Evolutionary conservation across 2,113 vertebrate species (phyloP).

Genomic region (Proteles cristata): DNA sequence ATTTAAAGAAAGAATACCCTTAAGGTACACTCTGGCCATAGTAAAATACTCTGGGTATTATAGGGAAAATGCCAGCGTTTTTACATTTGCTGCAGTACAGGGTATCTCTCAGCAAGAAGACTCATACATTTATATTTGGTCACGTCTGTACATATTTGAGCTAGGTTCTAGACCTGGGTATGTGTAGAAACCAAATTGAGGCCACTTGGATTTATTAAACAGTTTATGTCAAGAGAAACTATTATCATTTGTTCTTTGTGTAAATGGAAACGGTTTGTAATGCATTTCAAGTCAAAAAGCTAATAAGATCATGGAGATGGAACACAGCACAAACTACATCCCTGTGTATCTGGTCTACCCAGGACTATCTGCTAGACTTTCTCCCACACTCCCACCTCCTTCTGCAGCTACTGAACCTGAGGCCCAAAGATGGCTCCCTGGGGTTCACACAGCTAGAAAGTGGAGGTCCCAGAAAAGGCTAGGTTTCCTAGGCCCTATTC

Average conservation of each 20-base stretch:
- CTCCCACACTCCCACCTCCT: neutral
- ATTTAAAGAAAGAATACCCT: neutral
- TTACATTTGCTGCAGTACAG: neutral
- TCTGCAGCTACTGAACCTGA: accelerated
- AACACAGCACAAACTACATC: neutral
- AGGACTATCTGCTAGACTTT: neutral
- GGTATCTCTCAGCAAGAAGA: neutral
- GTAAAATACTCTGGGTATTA: neutral
- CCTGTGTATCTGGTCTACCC: accelerated
- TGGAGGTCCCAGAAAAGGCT: neutral
- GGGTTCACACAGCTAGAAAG: neutral
- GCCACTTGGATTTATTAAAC: conserved; percentile 24
- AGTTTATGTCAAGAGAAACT: neutral
- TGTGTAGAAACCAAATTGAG: neutral
- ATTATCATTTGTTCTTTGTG: neutral
- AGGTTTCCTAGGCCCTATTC: neutral
- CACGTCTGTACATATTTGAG: neutral
- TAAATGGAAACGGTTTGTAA: conserved; percentile 25
- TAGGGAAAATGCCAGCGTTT: neutral
- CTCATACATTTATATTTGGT: neutral
- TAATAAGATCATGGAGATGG: neutral
- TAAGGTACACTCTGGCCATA: neutral
- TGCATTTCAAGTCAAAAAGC: conserved; percentile 39
- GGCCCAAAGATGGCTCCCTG: neutral
- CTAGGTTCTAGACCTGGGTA: neutral